phyloP scores from a whole-genome alignment of 2,797 vertebrate genomes.

The Myotis daubentonii region DNA sequence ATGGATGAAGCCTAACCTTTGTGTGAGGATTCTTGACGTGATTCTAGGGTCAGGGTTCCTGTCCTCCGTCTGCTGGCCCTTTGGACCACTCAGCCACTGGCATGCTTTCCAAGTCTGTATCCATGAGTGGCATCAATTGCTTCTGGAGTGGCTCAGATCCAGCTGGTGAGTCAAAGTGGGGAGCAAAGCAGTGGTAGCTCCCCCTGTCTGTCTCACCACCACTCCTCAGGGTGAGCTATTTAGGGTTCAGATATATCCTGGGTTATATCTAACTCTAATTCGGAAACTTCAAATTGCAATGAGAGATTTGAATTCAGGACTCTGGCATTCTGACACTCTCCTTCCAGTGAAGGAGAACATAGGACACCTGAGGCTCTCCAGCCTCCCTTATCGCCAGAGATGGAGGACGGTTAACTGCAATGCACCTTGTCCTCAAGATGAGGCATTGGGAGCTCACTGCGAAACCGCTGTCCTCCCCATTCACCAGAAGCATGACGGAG shows the following conservation, averaged over 20 bases:
- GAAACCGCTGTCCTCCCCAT: neutral
- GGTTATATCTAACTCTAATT: neutral
- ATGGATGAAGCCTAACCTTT: neutral
- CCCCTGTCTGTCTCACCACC: neutral
- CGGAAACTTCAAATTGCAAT: neutral
- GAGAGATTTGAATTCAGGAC: neutral
- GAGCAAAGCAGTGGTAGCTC: neutral
- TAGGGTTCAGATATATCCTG: neutral
- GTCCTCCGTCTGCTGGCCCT: neutral
- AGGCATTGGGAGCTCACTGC: neutral
- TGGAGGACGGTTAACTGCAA: neutral
- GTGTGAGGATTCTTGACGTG: neutral
- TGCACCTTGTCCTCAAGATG: neutral
- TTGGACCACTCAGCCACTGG: neutral
- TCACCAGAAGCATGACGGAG: neutral
- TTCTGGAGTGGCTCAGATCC: slow-evolving; percentile 62
- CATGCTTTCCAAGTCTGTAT: slow-evolving; percentile 83
- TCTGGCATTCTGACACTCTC: neutral
- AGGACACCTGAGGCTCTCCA: neutral
- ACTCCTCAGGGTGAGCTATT: neutral
- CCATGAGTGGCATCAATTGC: slow-evolving; percentile 81
- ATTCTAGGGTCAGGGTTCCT: slow-evolving; percentile 65
- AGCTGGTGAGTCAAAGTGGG: slow-evolving; percentile 75
- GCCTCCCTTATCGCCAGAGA: neutral
- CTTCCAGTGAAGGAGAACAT: neutral